phyloP scores from a whole-genome alignment of 92 coral and sea anemone species.

The Phenganax subtilis region DNA sequence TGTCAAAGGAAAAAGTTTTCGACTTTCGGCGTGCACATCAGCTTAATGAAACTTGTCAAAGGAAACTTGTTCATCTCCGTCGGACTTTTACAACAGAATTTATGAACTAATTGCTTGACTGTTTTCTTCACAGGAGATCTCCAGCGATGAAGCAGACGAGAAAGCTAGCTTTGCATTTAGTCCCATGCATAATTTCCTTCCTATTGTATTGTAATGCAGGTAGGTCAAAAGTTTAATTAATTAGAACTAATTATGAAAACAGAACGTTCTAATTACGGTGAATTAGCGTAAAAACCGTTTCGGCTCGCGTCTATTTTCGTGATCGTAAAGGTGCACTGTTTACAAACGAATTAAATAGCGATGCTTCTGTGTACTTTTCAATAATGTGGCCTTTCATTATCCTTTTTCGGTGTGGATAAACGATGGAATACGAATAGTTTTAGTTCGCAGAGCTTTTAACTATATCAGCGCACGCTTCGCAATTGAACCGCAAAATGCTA shows the following conservation, averaged over 20 bases:
- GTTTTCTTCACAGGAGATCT: not conserved
- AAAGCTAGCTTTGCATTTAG: not conserved
- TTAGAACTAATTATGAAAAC: constrained; percentile 15
- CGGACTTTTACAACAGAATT: not conserved
- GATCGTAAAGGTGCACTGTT: constrained; percentile 1
- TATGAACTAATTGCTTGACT: not conserved
- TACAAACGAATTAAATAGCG: constrained; percentile 15
- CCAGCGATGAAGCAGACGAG: not conserved
- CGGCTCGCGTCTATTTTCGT: not conserved
- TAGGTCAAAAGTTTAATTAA: not conserved
- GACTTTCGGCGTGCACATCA: not conserved
- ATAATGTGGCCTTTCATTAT: constrained; percentile 6
- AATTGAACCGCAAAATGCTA: not conserved
- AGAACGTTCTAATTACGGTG: constrained; percentile 8
- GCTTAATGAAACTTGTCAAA: not conserved
- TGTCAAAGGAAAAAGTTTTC: no score
- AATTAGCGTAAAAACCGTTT: constrained; percentile 25
- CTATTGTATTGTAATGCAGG: not conserved
- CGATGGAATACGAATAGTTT: not conserved
- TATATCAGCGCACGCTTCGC: not conserved
- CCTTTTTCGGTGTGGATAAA: not conserved
- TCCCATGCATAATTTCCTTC: no score
- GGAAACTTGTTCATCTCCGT: no score
- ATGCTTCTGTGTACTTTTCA: not conserved
- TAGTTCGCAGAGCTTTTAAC: not conserved